phyloP scores from a whole-genome alignment of 2,888 invertebrate genomes.

The Drosophila pseudotalamancana region DNA sequence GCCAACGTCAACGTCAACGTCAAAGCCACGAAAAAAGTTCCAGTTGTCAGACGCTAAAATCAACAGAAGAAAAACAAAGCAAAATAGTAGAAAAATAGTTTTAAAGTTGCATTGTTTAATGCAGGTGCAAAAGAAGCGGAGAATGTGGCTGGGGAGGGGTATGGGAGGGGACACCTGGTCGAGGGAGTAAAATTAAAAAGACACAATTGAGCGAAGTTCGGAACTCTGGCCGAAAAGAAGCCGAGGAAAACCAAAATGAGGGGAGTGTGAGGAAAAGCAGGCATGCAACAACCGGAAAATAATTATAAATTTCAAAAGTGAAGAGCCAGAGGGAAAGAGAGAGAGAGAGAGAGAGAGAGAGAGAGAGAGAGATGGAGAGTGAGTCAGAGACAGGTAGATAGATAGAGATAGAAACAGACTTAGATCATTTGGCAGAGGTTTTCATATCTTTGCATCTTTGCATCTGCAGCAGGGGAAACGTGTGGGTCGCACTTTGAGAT shows the following conservation, averaged over 20 bases:
- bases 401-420: background rate
- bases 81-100: slow-evolving; percentile 47
- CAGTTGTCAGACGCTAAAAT: slow-evolving; percentile 26
- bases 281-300: slow-evolving; percentile 73
- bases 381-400: background rate
- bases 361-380: background rate
- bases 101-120: slow-evolving; percentile 71
- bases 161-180: background rate
- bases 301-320: slow-evolving; percentile 70
- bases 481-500: slow-evolving; percentile 53
- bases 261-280: slow-evolving; percentile 8
- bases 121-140: slow-evolving; percentile 15
- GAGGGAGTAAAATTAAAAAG: slow-evolving; percentile 53
- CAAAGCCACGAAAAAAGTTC: slow-evolving; percentile 52
- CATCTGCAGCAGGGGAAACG: slow-evolving; percentile 8
- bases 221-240: slow-evolving; percentile 45
- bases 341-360: background rate
- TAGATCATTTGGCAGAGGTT: slow-evolving; percentile 25
- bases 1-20: slow-evolving; percentile 50
- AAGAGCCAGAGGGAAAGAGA: slow-evolving; percentile 2
- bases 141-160: background rate
- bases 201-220: slow-evolving; percentile 41
- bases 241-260: slow-evolving; percentile 10
- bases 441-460: slow-evolving; percentile 27
- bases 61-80: slow-evolving; percentile 21